Percentiles rank a stretch among this genome's conserved stretches.
These are phyloP conservation scores for Prionailurus viverrinus DNA, from an alignment of 2,113 vertebrate genomes.

Conservation along the genomic window DNA sequence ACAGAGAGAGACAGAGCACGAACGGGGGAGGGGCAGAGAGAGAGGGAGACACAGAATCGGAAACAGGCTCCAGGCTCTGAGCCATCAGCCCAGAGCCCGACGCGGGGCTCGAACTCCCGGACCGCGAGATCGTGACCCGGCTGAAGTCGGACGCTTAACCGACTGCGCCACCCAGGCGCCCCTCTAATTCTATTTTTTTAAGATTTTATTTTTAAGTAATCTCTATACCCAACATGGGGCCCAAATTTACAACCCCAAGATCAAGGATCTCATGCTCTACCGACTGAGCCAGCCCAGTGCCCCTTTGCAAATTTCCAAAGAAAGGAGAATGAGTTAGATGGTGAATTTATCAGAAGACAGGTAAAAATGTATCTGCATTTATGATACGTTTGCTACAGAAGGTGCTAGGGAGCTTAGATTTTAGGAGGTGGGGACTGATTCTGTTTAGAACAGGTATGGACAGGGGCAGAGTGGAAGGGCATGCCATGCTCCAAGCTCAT, in stretches of 20 bases:
- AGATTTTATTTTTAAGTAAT: background rate
- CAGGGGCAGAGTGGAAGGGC: background rate
- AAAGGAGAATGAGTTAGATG: slow-evolving; percentile 17
- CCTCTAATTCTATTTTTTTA: background rate
- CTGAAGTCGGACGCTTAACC: no score
- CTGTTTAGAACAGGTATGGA: background rate
- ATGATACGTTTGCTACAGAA: background rate
- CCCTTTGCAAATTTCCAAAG: background rate
- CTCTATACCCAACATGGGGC: background rate
- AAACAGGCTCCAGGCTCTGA: no score
- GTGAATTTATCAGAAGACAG: background rate
- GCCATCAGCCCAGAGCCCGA: no score
- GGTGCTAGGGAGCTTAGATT: slow-evolving; percentile 2
- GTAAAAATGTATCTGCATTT: background rate
- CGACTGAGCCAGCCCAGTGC: background rate
- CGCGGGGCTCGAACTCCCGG: no score
- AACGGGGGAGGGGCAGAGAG: no score
- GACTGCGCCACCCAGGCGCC: no score
- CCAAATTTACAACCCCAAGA: background rate
- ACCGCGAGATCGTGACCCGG: no score
- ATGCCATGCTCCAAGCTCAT: background rate
- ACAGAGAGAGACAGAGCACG: no score
- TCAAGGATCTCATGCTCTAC: background rate
- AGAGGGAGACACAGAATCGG: no score
- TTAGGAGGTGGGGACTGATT: background rate